These are phyloP conservation scores for Aurelia sp. DNA, from an alignment of 30 jellyfish, hydroid and myxozoan species.

Conservation along the genomic window DNA sequence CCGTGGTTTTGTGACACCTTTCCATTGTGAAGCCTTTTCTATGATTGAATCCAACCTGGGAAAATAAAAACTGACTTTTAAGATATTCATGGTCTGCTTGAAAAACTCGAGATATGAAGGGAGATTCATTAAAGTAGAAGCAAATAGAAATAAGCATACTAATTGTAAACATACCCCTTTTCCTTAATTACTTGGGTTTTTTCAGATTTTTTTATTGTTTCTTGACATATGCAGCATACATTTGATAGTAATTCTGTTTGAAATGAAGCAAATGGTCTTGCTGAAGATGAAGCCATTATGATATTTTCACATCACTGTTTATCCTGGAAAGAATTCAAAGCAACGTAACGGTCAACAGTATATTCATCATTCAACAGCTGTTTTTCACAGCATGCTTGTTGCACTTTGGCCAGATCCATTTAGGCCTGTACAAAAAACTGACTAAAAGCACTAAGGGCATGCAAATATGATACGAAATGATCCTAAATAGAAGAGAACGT, in stretches of 20 bases:
- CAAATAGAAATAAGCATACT: background rate
- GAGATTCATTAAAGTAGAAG: background rate
- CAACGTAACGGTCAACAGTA: too few relatives aligned
- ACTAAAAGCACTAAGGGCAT: too few relatives aligned
- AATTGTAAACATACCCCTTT: slow-evolving; percentile 51
- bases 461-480: too few relatives aligned
- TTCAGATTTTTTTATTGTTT: slow-evolving; percentile 46
- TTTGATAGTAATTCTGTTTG: slow-evolving; percentile 39
- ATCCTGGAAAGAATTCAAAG: too few relatives aligned
- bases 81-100: slow-evolving; percentile 29
- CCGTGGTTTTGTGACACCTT: slow-evolving; percentile 48
- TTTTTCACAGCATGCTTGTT: too few relatives aligned
- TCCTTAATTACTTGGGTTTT: slow-evolving; percentile 32
- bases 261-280: background rate
- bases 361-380: too few relatives aligned
- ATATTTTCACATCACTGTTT: too few relatives aligned
- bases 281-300: too few relatives aligned
- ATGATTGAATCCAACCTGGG: slow-evolving; percentile 55
- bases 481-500: too few relatives aligned
- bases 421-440: too few relatives aligned
- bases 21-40: slow-evolving; percentile 60
- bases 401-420: too few relatives aligned
- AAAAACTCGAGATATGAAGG: background rate
- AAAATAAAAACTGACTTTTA: slow-evolving; percentile 25
- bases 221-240: slow-evolving; percentile 57